Conservation (phyloP, 1,140 invertebrate genomes). For the Drosophila willistoni region DNA sequence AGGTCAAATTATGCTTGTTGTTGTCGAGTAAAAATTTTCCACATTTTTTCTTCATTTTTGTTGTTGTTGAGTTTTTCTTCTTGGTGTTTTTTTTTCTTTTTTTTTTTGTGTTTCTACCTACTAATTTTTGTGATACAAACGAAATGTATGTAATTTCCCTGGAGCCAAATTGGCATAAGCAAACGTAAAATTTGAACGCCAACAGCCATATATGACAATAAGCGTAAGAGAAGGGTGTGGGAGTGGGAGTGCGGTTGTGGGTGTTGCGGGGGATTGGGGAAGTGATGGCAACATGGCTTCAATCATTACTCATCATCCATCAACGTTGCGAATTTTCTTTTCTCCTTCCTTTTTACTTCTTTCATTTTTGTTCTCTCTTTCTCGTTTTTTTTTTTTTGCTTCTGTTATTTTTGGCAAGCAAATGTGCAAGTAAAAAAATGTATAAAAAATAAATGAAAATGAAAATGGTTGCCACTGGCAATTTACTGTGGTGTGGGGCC, state of each 20-base stretch:
- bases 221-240: conserved; percentile 11
- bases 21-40: conserved; percentile 39
- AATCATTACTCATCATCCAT: conserved; percentile 82
- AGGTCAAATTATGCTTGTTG: conserved; percentile 65
- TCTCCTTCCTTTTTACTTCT: conserved; percentile 39
- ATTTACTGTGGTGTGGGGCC: conserved; percentile 32
- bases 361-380: conserved; percentile 38
- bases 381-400: background rate
- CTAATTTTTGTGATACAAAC: conserved; percentile 75
- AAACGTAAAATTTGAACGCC: conserved; percentile 72
- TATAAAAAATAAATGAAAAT: conserved; percentile 56
- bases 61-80: conserved; percentile 33
- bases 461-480: conserved; percentile 67
- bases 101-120: conserved; percentile 53
- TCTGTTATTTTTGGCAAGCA: conserved; percentile 62
- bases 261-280: conserved; percentile 17
- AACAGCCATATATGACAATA: conserved; percentile 77
- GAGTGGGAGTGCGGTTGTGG: background rate
- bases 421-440: conserved; percentile 69
- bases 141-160: conserved; percentile 79
- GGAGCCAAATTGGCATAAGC: conserved; percentile 79
- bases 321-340: conserved; percentile 73
- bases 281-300: conserved; percentile 67
- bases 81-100: conserved; percentile 24
- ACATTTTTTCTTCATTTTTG: conserved; percentile 6